phyloP scores from a whole-genome alignment of 2,888 invertebrate genomes.

The Steinernema carpocapsae region DNA sequence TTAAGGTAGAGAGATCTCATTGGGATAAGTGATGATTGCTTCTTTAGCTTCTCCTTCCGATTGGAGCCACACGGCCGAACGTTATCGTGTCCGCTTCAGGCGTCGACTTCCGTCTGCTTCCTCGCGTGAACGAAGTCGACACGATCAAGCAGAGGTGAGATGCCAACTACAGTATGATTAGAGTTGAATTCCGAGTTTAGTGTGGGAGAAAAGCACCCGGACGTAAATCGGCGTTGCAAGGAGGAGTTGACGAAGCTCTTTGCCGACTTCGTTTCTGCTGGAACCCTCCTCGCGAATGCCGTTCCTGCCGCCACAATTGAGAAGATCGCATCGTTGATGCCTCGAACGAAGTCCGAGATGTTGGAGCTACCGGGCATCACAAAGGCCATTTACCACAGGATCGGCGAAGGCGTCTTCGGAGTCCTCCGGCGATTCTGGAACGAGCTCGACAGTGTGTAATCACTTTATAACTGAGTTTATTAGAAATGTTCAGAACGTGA shows the following conservation, averaged over 20 bases:
- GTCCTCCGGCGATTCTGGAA: constrained; percentile 56
- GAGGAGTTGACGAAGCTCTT: constrained; percentile 49
- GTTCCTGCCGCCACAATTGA: constrained; percentile 49
- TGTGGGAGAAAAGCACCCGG: constrained; percentile 52
- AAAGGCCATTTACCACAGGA: constrained; percentile 49
- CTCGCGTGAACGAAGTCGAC: constrained; percentile 58
- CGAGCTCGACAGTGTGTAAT: constrained; percentile 53
- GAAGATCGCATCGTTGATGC: constrained; percentile 64
- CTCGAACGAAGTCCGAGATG: constrained; percentile 66
- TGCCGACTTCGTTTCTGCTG: constrained; percentile 46
- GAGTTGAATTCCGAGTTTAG: background rate
- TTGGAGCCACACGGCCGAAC: background rate
- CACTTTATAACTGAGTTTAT: background rate
- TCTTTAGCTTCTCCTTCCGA: background rate
- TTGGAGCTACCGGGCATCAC: constrained; percentile 64
- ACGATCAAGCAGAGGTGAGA: constrained; percentile 60
- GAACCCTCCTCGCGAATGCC: constrained; percentile 45
- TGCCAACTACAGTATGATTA: too few species aligned
- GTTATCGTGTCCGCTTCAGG: background rate
- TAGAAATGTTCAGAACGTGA: constrained; percentile 48
- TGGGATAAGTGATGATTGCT: too few species aligned
- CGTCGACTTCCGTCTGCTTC: constrained; percentile 34
- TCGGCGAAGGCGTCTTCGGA: constrained; percentile 58
- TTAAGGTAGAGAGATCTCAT: constrained; percentile 53
- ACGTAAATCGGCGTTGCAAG: constrained; percentile 56